Percentiles rank a stretch among this genome's conserved stretches.
Conservation (phyloP, 2,113 vertebrate species). For the Misgurnus anguillicaudatus region DNA sequence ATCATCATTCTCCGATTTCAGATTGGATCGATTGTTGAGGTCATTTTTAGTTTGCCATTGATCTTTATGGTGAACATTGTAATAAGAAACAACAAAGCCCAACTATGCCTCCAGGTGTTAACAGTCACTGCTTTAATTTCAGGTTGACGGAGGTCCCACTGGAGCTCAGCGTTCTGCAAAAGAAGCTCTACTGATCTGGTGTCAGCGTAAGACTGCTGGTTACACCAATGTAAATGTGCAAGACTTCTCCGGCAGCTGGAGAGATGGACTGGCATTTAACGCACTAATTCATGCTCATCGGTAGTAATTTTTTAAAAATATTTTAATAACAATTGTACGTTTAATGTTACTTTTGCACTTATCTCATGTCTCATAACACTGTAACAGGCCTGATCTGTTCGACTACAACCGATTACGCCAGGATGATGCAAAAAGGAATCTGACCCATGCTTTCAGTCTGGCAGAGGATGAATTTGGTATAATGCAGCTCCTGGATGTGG, state of each 20-base stretch:
- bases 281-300: slow-evolving; percentile 89
- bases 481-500: slow-evolving; percentile 84
- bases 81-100: no score
- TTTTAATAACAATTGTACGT: not conserved
- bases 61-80: no score
- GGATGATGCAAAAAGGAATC: slow-evolving; percentile 71
- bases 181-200: slow-evolving; percentile 90
- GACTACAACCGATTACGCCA: slow-evolving; percentile 74
- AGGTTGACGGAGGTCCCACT: slow-evolving; percentile 77
- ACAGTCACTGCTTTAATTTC: slow-evolving; percentile 19
- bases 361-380: not conserved
- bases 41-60: slow-evolving; percentile 54
- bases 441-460: slow-evolving; percentile 79
- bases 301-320: slow-evolving; percentile 59
- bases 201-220: slow-evolving; percentile 84
- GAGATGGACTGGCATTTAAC: slow-evolving; percentile 85
- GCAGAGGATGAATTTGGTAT: slow-evolving; percentile 84
- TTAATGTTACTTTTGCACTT: not conserved
- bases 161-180: slow-evolving; percentile 81
- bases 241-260: slow-evolving; percentile 90
- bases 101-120: no score
- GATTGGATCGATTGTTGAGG: slow-evolving; percentile 86
- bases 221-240: slow-evolving; percentile 80
- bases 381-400: slow-evolving; percentile 84
- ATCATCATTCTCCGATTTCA: slow-evolving; percentile 93